Conservation (phyloP, 2,797 vertebrate genomes). For the Synanceia verrucosa region DNA sequence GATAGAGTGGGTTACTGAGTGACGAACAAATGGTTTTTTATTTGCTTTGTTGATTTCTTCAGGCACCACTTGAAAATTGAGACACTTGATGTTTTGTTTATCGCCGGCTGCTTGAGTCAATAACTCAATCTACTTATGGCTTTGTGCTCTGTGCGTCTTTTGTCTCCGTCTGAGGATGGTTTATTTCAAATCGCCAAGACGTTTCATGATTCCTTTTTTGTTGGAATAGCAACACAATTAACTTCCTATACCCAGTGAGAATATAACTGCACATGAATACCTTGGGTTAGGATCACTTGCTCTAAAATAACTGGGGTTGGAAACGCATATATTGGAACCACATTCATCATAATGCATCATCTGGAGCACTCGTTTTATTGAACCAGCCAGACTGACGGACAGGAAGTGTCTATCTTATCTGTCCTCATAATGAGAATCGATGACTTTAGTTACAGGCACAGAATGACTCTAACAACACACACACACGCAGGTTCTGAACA, state of each 20-base stretch:
- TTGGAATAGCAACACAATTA: constrained; percentile 32
- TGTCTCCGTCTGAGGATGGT: constrained; percentile 41
- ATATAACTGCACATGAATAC: constrained; percentile 24
- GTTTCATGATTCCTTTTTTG: constrained; percentile 25
- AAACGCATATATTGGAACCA: constrained; percentile 23
- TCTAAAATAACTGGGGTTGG: constrained; percentile 32
- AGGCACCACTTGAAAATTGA: constrained; percentile 62
- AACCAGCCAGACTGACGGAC: constrained; percentile 54
- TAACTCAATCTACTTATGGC: constrained; percentile 53
- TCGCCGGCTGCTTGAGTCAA: constrained; percentile 50
- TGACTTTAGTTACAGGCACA: constrained; percentile 71
- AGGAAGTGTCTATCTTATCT: constrained; percentile 67
- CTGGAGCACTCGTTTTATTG: constrained; percentile 45
- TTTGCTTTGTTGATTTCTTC: constrained; percentile 66
- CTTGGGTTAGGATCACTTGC: constrained; percentile 35
- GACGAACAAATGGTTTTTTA: constrained; percentile 56
- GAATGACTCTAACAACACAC: constrained; percentile 52
- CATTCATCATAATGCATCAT: constrained; percentile 45
- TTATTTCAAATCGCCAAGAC: constrained; percentile 40
- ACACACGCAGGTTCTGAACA: constrained; percentile 76
- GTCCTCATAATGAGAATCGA: constrained; percentile 74
- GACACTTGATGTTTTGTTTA: constrained; percentile 62
- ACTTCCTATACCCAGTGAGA: constrained; percentile 22
- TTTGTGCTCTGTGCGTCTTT: constrained; percentile 31
- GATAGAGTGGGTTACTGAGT: constrained; percentile 30